These are phyloP conservation scores for Baronia brevicornis DNA, from an alignment of 2,888 invertebrate species.

Conservation along the genomic window DNA sequence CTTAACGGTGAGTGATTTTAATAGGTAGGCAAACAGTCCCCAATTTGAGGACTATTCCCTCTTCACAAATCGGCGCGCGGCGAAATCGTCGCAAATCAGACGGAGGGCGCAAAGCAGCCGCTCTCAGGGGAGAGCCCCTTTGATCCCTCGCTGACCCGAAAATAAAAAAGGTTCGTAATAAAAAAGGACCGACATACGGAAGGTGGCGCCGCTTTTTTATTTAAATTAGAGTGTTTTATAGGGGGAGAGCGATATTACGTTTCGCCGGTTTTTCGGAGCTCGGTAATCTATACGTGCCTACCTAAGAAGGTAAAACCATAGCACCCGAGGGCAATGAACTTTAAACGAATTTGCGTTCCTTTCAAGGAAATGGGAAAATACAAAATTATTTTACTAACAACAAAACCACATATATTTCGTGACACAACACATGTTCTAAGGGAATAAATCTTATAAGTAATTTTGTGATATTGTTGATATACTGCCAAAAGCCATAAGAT, in stretches of 20 bases:
- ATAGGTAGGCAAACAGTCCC: conserved; percentile 65
- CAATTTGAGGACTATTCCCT: conserved; percentile 68
- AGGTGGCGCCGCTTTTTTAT: conserved; percentile 76
- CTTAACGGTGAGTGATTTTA: conserved; percentile 66
- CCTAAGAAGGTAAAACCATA: conserved; percentile 36
- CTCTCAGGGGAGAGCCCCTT: conserved; percentile 69
- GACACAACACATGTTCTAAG: too few relatives aligned
- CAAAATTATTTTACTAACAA: too few relatives aligned
- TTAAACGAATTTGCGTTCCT: conserved; percentile 44
- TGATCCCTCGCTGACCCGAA: conserved; percentile 75
- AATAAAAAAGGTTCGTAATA: conserved; percentile 75
- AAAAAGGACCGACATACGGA: conserved; percentile 75
- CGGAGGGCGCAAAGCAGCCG: conserved; percentile 40
- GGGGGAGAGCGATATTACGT: conserved; percentile 73
- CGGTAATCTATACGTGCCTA: conserved; percentile 49
- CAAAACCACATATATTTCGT: too few relatives aligned
- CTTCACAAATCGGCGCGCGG: conserved; percentile 70
- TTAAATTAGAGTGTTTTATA: conserved; percentile 76
- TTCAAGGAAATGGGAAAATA: too few relatives aligned
- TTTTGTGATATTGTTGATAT: conserved; percentile 53
- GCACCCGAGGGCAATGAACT: conserved; percentile 45
- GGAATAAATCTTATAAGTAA: conserved; percentile 22
- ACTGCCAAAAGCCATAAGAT: conserved; percentile 38
- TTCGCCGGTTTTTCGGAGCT: conserved; percentile 65
- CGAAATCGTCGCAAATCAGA: conserved; percentile 69